Base-by-base conservation (phyloP, 2,888 invertebrate species). In the Heptascelio sp. region DNA sequence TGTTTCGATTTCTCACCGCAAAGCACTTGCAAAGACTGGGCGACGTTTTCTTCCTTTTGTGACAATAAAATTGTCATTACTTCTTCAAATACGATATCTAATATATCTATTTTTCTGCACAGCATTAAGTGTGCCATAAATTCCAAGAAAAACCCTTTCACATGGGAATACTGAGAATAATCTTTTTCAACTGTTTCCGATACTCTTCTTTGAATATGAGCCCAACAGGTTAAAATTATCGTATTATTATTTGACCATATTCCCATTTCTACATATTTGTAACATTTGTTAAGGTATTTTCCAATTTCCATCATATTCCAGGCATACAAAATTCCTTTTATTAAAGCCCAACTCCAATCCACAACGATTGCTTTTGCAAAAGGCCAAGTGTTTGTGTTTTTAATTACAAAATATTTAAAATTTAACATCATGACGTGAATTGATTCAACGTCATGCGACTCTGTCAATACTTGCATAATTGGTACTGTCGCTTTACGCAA, bases 91-190 rank as follows among this genome's bases (percentile, higher is more conserved):
- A 80, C 9, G 5, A 72, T 51, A 13, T 82, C 81, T 0, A 85
- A 37, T 13, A 78, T 23, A 3, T 57, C 37, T 0, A 86, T 49
- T 21, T 40, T 71, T 65, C 86, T 46, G 8, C 73, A 68, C 9
- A 85, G 15, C 23, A 73, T 70, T 34, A 85, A 19, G 5, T 85
- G 34, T 8, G 73, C 59, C 53, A 83, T 83, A 26, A 76, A 83
- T 76, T 87, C 83, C 46, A 86, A 62, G 37, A 85, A 11, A 9
- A 85, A 49, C 1, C 43, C 30, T 72, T 84, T 86, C 1, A 70
- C 23, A 13, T 19, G 8, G 13, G 73, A 62, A 13, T 65, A 26
- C 21, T 84, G 25, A 8, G 77, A 59, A 60, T 62, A 80, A 13
- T 62, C 51, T 2, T 64, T 68, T 4, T 57, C 37, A 1, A 83